A percentile compares a stretch with the other conserved stretches of the same genome.
phyloP scores from a whole-genome alignment of 2,797 vertebrate species.

The Avahi laniger region DNA sequence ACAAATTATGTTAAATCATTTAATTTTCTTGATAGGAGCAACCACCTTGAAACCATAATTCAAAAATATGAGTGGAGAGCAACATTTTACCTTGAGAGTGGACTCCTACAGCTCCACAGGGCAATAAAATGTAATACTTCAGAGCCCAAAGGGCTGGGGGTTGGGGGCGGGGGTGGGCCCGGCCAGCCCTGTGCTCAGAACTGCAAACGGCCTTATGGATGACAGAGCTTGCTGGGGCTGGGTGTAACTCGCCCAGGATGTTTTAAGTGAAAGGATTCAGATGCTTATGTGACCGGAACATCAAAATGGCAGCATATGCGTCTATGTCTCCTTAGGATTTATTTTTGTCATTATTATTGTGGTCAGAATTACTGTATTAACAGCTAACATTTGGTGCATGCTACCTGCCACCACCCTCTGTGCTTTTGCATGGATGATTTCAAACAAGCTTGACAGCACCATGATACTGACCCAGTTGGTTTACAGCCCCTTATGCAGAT shows the following conservation, averaged over 20 bases:
- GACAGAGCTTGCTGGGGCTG: neutral
- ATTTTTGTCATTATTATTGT: neutral
- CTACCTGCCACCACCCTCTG: neutral
- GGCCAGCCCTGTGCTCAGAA: neutral
- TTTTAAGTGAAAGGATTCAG: neutral
- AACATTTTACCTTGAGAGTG: slow-evolving; percentile 67
- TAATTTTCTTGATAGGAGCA: slow-evolving; percentile 83
- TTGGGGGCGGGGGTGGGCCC: neutral
- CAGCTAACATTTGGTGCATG: neutral
- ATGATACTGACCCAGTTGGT: neutral
- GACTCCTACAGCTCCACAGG: slow-evolving; percentile 66
- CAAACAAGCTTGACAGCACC: neutral
- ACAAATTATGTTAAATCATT: slow-evolving; percentile 82
- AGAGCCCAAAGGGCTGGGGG: slow-evolving; percentile 16
- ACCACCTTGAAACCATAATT: slow-evolving; percentile 80
- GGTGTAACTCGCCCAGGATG: neutral
- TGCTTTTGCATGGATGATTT: neutral
- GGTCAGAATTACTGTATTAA: neutral
- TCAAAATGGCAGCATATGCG: neutral
- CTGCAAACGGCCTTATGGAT: neutral
- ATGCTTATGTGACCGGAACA: neutral
- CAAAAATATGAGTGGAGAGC: slow-evolving; percentile 80
- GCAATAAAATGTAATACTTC: slow-evolving; percentile 73
- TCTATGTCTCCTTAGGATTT: neutral
- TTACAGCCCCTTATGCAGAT: neutral